A percentile compares a stretch with the other conserved stretches of the same genome.
Evolutionary conservation across 1,140 invertebrate genomes (phyloP).

Genomic region (Heliothis subflexa): DNA sequence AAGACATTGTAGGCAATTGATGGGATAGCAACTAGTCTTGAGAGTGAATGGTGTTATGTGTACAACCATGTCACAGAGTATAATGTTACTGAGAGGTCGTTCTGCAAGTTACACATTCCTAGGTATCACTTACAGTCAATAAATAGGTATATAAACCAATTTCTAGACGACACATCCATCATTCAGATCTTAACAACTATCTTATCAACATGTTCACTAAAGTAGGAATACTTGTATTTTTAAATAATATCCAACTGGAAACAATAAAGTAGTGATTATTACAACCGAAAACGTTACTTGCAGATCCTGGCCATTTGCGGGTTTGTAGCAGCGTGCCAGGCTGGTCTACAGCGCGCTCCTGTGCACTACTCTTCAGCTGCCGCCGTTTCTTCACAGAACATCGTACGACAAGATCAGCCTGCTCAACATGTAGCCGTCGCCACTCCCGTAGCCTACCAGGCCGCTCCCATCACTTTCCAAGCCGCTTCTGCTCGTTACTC

Average conservation of each 20-base stretch:
- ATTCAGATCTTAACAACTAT: constrained; percentile 43
- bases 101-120: constrained; percentile 4
- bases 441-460: constrained; percentile 53
- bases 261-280: not conserved
- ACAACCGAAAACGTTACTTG: not conserved
- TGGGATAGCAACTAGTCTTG: constrained; percentile 9
- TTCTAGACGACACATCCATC: constrained; percentile 13
- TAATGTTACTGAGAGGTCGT: constrained; percentile 36
- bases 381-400: constrained; percentile 73
- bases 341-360: constrained; percentile 61
- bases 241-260: not conserved
- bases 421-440: constrained; percentile 60
- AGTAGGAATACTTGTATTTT: constrained; percentile 46
- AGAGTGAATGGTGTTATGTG: constrained; percentile 5
- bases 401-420: constrained; percentile 64
- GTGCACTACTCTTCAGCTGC: constrained; percentile 67
- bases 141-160: constrained; percentile 50
- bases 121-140: not conserved
- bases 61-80: constrained; percentile 22
- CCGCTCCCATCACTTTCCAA: constrained; percentile 54
- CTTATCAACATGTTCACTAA: constrained; percentile 57
- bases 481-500: constrained; percentile 59
- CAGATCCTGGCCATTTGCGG: constrained; percentile 66
- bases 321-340: constrained; percentile 65
- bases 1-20: not conserved